Evolutionary conservation across 64 coral and sea anemone species (phyloP), one percentile per base, ranked within the genome.

Genomic region (Pachyseris speciosa): DNA sequence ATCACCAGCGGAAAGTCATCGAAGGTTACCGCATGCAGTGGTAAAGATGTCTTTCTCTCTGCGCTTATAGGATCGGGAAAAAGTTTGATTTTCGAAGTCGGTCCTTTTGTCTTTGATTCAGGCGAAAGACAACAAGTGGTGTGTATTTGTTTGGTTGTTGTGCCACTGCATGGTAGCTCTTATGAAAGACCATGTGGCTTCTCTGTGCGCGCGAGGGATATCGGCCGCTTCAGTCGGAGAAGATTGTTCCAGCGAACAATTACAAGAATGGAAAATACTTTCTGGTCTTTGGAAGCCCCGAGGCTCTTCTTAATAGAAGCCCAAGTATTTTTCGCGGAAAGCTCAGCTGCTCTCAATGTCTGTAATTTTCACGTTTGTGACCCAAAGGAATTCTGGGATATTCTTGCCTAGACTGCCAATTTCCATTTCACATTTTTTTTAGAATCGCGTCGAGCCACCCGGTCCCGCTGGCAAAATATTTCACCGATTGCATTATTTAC

Each of bases 131-230:
- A 80, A 7, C 3, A 69, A n/a, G 28, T 80, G 2, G 25, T 22
- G 33, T 61, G 49, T 17, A 38, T 76, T 19, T 88, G 70, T n/a
- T 44, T 88, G 10, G 70, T 88, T 34, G 64, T 90, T 67, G 88
- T 48, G 31, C 74, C 86, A 48, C 72, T 89, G n/a, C n/a, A n/a
- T n/a, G 40, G 53, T 78, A 26, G 51, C 86, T 16, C 86, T 89
- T 1, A 77, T 89, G 69, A 63, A 66, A 27, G 72, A 78, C 34
- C 72, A 89, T 38, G 33, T 89, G 4, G 37, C 51, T 1, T 44
- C 51, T 26, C 57, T 78, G 5, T 29, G 16, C 8, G n/a, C 51
- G 13, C 49, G 55, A 77, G 86, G 86, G 41, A 64, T 89, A 8
- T 29, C 52, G 20, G 73, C 57, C 7, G 86, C 50, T 39, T 42